Percentiles rank a stretch among this genome's conserved stretches.
phyloP scores from a whole-genome alignment of 2,888 invertebrate species.

The Cynaeus angustus region DNA sequence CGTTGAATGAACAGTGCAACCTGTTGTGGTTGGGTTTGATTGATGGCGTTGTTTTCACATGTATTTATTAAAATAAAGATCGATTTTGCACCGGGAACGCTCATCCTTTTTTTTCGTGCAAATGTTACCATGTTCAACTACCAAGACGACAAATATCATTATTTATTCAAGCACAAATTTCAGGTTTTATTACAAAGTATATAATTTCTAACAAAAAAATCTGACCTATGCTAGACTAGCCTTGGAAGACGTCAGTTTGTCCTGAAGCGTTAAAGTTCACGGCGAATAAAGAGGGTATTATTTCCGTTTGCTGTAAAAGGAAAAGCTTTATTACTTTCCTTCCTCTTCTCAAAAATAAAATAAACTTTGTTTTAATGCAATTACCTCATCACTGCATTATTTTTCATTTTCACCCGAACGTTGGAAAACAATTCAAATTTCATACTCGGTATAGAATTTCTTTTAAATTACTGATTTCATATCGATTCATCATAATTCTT shows the following conservation, averaged over 20 bases:
- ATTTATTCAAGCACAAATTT: no score
- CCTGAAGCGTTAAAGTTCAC: slow-evolving; percentile 11
- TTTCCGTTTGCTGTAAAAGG: background rate
- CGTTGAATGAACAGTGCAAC: slow-evolving; percentile 16
- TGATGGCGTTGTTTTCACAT: slow-evolving; percentile 8
- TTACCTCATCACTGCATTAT: background rate
- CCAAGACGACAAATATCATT: no score
- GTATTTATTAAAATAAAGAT: background rate
- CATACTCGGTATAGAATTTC: background rate
- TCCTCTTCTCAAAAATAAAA: background rate
- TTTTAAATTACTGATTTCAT: background rate
- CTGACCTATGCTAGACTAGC: background rate
- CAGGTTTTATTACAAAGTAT: no score
- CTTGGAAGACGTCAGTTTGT: background rate
- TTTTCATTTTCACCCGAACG: no score
- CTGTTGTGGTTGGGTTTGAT: slow-evolving; percentile 25
- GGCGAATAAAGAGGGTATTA: slow-evolving; percentile 2
- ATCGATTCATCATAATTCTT: background rate
- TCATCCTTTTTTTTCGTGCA: no score
- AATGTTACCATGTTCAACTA: no score
- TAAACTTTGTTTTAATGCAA: slow-evolving; percentile 4
- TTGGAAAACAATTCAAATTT: no score
- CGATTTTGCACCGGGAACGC: no score
- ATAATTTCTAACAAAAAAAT: no score
- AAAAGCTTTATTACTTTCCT: slow-evolving; percentile 3